A percentile compares a stretch with the other conserved stretches of the same genome.
Conservation (phyloP, 2,113 vertebrate species). For the Toxostoma redivivum region DNA sequence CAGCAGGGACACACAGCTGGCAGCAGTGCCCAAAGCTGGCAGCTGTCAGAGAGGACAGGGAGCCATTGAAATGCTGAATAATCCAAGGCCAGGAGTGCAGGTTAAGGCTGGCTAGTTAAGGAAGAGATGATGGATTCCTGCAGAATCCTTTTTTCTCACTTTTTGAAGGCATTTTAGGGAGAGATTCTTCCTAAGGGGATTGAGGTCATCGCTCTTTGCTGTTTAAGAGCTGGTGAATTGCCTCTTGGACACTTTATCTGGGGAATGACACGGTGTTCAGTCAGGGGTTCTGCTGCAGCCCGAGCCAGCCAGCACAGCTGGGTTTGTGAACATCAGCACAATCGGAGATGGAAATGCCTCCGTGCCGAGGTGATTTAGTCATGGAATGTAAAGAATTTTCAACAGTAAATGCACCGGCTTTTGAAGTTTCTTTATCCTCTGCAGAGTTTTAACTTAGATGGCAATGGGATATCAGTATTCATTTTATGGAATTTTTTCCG, state of each 20-base stretch:
- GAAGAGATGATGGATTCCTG: not conserved
- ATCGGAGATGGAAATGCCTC: not conserved
- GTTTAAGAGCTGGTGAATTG: conserved; percentile 25
- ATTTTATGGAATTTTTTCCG: conserved; percentile 7
- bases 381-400: conserved; percentile 61
- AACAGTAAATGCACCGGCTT: conserved; percentile 38
- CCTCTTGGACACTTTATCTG: conserved; percentile 34
- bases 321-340: conserved; percentile 58
- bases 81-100: not conserved
- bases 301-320: not conserved
- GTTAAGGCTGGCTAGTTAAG: not conserved
- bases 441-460: conserved; percentile 30
- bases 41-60: not conserved
- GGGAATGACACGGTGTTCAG: not conserved
- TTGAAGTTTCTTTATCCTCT: conserved; percentile 58
- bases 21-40: accelerated
- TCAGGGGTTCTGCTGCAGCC: conserved; percentile 53
- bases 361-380: conserved; percentile 6
- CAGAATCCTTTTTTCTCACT: not conserved
- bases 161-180: conserved; percentile 1
- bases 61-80: not conserved
- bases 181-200: conserved; percentile 13
- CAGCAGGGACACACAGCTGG: not conserved
- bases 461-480: conserved; percentile 37
- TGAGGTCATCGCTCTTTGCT: conserved; percentile 24